These are phyloP conservation scores for Anabas testudineus DNA, from an alignment of 2,797 vertebrate genomes.

Conservation along the genomic window DNA sequence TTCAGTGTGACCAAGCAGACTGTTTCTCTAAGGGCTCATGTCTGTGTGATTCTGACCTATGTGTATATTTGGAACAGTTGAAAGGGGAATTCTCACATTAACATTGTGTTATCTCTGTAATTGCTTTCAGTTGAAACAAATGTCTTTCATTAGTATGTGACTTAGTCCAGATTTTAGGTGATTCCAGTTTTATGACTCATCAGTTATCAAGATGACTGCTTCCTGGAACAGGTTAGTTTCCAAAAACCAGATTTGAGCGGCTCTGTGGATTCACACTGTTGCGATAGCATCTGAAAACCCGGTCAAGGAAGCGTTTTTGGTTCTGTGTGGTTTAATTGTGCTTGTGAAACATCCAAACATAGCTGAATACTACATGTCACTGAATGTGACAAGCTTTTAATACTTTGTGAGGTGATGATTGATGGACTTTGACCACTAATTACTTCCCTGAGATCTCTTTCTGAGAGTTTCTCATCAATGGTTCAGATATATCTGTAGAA, in stretches of 20 bases:
- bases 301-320: background rate
- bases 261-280: conserved; percentile 1
- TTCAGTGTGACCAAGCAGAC: conserved; percentile 7
- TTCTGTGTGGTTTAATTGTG: background rate
- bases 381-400: conserved; percentile 15
- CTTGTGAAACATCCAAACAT: background rate
- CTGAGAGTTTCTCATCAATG: conserved; percentile 68
- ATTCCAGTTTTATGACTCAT: background rate
- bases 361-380: conserved; percentile 2
- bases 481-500: conserved; percentile 73
- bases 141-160: conserved; percentile 30
- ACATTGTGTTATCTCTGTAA: background rate
- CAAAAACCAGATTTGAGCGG: background rate
- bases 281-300: background rate
- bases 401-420: conserved; percentile 28
- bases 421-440: conserved; percentile 60
- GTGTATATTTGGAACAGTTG: conserved; percentile 17
- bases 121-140: conserved; percentile 22
- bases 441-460: conserved; percentile 60
- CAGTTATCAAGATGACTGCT: conserved; percentile 1
- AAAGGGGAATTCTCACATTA: background rate
- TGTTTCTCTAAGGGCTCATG: background rate
- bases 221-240: conserved; percentile 16
- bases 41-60: background rate
- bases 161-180: conserved; percentile 1